Percentiles rank a stretch among this genome's conserved stretches.
Conservation (phyloP, 2,113 vertebrate genomes). For the Heterochromis multidens region DNA sequence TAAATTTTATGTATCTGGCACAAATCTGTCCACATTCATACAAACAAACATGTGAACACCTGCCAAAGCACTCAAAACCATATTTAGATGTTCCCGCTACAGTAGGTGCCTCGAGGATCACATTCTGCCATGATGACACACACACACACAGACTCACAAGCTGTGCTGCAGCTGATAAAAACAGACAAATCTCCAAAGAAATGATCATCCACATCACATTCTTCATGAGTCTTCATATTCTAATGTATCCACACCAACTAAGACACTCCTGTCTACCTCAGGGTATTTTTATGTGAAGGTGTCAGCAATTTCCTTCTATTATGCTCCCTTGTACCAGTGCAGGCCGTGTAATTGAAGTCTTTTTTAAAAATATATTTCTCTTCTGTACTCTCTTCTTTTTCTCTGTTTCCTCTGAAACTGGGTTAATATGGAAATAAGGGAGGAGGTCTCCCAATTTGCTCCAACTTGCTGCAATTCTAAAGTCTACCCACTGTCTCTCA, state of each 20-base stretch:
- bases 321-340: constrained; percentile 4
- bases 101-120: not conserved
- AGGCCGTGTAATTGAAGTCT: constrained; percentile 48
- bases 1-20: not conserved
- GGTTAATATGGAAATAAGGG: constrained; percentile 54
- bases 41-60: not conserved
- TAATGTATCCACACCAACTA: not conserved
- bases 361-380: not conserved
- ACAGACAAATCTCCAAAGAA: not conserved
- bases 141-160: not conserved
- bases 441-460: not conserved
- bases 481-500: not conserved
- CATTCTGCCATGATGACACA: not conserved
- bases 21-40: not conserved
- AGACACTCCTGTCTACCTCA: not conserved
- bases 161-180: not conserved
- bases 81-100: not conserved
- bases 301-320: constrained; percentile 53
- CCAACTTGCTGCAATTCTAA: not conserved
- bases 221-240: not conserved
- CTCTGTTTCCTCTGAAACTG: constrained; percentile 13
- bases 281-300: constrained; percentile 22
- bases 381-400: not conserved
- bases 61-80: not conserved
- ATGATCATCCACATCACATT: not conserved